These are phyloP conservation scores for Acanthacorydalis orientalis DNA, from an alignment of 2,888 invertebrate species.

Conservation along the genomic window DNA sequence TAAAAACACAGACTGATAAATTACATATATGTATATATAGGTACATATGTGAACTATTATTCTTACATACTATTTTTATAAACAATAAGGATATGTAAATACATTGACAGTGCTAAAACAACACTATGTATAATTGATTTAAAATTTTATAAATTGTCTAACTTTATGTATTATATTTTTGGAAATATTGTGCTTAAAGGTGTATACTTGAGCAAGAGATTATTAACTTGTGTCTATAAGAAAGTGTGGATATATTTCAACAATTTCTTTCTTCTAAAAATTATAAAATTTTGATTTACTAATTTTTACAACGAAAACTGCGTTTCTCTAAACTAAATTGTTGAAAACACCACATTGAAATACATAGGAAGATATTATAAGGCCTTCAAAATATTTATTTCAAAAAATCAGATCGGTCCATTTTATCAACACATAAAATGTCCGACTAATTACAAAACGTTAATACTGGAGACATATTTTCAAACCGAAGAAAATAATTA, in stretches of 20 bases:
- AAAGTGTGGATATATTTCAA: background rate
- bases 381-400: slow-evolving; percentile 1
- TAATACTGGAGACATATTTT: no score
- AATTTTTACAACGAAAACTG: background rate
- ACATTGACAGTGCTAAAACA: slow-evolving; percentile 6
- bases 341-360: background rate
- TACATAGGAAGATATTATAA: slow-evolving; percentile 3
- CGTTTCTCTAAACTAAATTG: background rate
- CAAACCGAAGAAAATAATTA: no score
- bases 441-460: no score
- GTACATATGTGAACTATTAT: background rate
- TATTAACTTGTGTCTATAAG: background rate
- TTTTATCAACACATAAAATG: no score
- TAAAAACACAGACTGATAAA: background rate
- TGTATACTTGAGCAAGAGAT: slow-evolving; percentile 3
- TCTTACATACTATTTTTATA: no score
- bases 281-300: background rate
- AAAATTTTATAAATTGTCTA: background rate
- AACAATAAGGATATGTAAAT: slow-evolving; percentile 3
- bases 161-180: background rate
- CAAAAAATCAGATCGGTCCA: no score
- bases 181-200: slow-evolving; percentile 3
- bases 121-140: background rate
- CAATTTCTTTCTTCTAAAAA: background rate
- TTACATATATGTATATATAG: background rate